phyloP scores from a whole-genome alignment of 2,888 invertebrate species.

The Abrostola triplasia region DNA sequence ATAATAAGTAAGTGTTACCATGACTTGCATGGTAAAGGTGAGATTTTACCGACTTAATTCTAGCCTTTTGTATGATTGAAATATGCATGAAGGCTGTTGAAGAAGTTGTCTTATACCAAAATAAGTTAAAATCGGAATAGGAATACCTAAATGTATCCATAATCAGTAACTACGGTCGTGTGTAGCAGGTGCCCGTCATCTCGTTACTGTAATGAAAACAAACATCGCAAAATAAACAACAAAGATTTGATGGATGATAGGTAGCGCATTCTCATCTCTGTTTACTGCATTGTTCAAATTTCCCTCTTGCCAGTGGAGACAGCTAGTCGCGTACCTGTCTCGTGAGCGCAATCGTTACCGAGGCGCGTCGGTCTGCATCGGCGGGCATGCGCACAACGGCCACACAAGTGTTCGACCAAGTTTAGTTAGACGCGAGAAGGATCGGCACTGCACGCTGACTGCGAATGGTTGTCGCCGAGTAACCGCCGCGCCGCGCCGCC shows the following conservation, averaged over 20 bases:
- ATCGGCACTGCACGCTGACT: slow-evolving; percentile 73
- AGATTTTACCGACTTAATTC: too few relatives aligned
- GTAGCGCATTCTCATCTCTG: slow-evolving; percentile 69
- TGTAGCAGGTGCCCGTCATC: slow-evolving; percentile 12
- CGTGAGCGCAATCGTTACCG: slow-evolving; percentile 84
- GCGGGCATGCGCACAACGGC: slow-evolving; percentile 82
- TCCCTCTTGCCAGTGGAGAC: slow-evolving; percentile 82
- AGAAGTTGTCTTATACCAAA: too few relatives aligned
- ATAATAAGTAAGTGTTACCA: too few relatives aligned
- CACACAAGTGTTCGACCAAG: slow-evolving; percentile 70
- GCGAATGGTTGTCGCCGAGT: slow-evolving; percentile 71
- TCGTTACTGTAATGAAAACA: slow-evolving; percentile 41
- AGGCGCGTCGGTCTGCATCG: slow-evolving; percentile 84
- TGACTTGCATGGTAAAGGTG: too few relatives aligned
- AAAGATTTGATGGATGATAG: slow-evolving; percentile 49
- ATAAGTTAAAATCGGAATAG: too few relatives aligned
- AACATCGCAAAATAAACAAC: slow-evolving; percentile 59
- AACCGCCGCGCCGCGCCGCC: slow-evolving; percentile 75
- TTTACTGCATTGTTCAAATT: slow-evolving; percentile 82
- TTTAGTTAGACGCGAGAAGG: slow-evolving; percentile 78
- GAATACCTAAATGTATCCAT: too few relatives aligned
- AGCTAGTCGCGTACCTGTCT: slow-evolving; percentile 84
- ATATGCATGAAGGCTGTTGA: too few relatives aligned
- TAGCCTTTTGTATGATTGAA: too few relatives aligned
- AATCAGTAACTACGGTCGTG: background rate